A percentile compares a stretch with the other conserved stretches of the same genome.
These are phyloP conservation scores for Elysia chlorotica DNA, from an alignment of 1,140 invertebrate genomes.

Conservation along the genomic window DNA sequence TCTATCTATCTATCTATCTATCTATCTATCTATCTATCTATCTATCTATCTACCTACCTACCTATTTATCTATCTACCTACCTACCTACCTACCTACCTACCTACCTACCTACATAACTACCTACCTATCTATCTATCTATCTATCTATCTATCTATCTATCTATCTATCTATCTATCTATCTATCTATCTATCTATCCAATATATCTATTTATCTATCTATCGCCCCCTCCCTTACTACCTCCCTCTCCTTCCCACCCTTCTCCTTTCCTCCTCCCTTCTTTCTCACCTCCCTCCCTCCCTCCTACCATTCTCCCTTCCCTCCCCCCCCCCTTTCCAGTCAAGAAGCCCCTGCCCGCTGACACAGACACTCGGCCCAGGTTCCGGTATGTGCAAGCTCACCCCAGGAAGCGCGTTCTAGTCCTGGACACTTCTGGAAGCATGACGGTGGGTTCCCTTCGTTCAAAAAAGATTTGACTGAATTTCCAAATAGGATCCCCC, in stretches of 20 bases:
- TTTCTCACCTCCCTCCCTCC: neutral
- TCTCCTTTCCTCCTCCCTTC: neutral
- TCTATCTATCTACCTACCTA: too few species aligned
- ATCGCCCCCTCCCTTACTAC: neutral
- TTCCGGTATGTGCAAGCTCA: constrained; percentile 40
- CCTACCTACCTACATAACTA: too few species aligned
- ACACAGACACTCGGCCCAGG: constrained; percentile 29
- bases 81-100: too few species aligned
- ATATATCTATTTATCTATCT: neutral
- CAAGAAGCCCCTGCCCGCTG: constrained; percentile 16
- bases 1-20: too few species aligned
- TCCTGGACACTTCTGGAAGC: constrained; percentile 44
- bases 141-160: too few species aligned
- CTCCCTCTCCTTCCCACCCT: neutral
- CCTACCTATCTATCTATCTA: too few species aligned
- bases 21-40: too few species aligned
- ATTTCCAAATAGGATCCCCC: too few species aligned
- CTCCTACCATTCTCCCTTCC: neutral
- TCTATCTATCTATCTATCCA: too few species aligned
- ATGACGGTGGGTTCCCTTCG: constrained; percentile 46
- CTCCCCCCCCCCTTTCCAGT: constrained; percentile 9
- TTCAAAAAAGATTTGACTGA: too few species aligned
- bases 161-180: too few species aligned
- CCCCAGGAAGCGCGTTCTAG: constrained; percentile 32
- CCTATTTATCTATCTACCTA: too few species aligned